Base-by-base conservation (phyloP, 2,113 vertebrate species). In the Capricornis sumatraensis region DNA sequence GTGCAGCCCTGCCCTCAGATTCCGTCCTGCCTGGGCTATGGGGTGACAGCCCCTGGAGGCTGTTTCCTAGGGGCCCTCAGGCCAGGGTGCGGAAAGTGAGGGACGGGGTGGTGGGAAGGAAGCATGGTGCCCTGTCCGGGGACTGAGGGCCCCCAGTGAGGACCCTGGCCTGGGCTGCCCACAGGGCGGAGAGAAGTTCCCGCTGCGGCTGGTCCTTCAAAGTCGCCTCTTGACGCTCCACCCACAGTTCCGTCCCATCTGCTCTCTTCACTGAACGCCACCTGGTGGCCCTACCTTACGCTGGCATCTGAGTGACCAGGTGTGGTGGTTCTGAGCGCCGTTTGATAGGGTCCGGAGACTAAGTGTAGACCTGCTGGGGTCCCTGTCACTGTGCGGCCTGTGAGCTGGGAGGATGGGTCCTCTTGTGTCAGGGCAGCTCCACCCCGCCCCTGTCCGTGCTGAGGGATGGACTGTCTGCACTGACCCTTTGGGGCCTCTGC, bases 231-330 rank as follows among this genome's bases (percentile, higher is more conserved):
- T 53, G 15, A 11, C 10, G 3, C 14, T 23, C 13, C n/a, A 0
- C 0, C 10, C 47, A 1, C 19, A 0, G 1, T 5, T 33, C 14
- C 1, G 0, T 33, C 14, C 43, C 8, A 8, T 1, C 25, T 5
- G 13, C 19, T 52, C 15, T 67, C 15, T 9, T 10, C 2, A 1
- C 60, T 30, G 10, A 12, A 2, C 33, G 43, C 40, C 13, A 9
- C 47, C 43, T 12, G 4, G 23, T 60, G n/a, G 15, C 25, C 55
- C 88, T 27, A 7, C 5, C 40, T 10, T 6, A 2, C 0, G 0
- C 30, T 9, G 57, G 28, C 64, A 1, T 27, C 90, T 23, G 13
- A 36, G 8, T 8, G 17, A 13, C n/a, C 3, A 16, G 27, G 30
- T 4, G 0, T 27, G 7, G 0, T 27, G 3, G 62, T 57, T 28